phyloP scores from a whole-genome alignment of 2,888 invertebrate species.

The Machimus rusticus region DNA sequence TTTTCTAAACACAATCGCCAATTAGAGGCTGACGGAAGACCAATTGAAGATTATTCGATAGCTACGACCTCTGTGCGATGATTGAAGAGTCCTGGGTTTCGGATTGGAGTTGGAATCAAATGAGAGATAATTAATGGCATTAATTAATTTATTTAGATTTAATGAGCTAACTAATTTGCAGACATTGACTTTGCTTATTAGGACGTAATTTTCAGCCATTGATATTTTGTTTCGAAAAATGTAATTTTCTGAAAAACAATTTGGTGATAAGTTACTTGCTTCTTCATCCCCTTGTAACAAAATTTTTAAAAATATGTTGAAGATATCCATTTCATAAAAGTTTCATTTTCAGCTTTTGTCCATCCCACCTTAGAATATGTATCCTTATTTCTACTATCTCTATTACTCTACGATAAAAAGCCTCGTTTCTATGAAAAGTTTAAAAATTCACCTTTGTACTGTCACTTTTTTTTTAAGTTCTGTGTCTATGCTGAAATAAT shows the following conservation, averaged over 20 bases:
- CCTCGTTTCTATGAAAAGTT: too few relatives aligned
- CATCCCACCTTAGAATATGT: too few relatives aligned
- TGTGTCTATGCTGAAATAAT: too few relatives aligned
- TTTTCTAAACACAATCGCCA: background rate
- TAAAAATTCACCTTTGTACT: too few relatives aligned
- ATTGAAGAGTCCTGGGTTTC: background rate
- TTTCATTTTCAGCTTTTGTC: too few relatives aligned
- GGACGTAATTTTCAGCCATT: background rate
- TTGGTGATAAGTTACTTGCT: too few relatives aligned
- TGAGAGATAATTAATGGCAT: background rate
- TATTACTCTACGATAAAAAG: too few relatives aligned
- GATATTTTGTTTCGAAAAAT: background rate
- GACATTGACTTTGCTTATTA: background rate
- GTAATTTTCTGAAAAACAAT: background rate
- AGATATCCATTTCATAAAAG: too few relatives aligned
- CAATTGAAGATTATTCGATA: background rate
- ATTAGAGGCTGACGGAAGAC: background rate
- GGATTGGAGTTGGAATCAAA: background rate
- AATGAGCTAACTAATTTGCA: background rate
- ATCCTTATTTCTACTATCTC: too few relatives aligned
- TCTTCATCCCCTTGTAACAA: too few relatives aligned
- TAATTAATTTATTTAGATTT: background rate
- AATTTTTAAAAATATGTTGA: too few relatives aligned
- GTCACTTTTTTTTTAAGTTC: too few relatives aligned
- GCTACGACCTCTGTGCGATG: background rate